Evolutionary conservation across 2,113 vertebrate genomes (phyloP).

Genomic region (Scalopus aquaticus): DNA sequence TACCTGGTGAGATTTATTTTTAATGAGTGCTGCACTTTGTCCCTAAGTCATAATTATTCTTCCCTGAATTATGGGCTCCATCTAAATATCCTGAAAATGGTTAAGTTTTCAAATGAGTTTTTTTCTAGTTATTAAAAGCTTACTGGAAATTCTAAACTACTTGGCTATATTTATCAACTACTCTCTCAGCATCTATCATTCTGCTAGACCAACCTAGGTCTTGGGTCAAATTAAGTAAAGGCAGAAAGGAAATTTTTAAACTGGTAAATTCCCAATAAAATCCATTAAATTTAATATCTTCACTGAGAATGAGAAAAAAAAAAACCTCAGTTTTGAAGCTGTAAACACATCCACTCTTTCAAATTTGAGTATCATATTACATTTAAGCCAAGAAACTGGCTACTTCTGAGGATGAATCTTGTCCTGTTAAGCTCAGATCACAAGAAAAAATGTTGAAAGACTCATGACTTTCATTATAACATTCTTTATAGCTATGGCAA

Average conservation of each 20-base stretch:
- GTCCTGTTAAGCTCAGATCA: not conserved
- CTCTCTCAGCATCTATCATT: not conserved
- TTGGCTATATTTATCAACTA: not conserved
- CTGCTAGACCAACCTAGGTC: not conserved
- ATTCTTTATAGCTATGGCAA: not conserved
- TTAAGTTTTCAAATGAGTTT: not conserved
- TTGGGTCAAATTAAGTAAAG: not conserved
- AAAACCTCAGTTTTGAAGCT: not conserved
- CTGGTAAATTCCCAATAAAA: not conserved
- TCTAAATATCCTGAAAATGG: not conserved
- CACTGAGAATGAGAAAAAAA: not conserved
- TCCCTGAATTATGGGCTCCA: not conserved
- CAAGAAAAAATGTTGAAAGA: not conserved
- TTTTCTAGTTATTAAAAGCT: slow-evolving; percentile 30
- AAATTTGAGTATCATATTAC: not conserved
- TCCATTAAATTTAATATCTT: too few relatives aligned
- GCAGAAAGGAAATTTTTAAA: slow-evolving; percentile 9
- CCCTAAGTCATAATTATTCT: not conserved
- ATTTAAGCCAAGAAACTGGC: not conserved
- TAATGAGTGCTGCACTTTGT: not conserved
- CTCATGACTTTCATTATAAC: not conserved
- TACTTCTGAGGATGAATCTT: not conserved
- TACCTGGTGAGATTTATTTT: slow-evolving; percentile 28
- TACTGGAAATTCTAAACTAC: not conserved
- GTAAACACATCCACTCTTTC: not conserved